Evolutionary conservation across 1,140 invertebrate genomes (phyloP), one percentile per base, ranked within the genome.

Genomic region (Drosophila funebris): DNA sequence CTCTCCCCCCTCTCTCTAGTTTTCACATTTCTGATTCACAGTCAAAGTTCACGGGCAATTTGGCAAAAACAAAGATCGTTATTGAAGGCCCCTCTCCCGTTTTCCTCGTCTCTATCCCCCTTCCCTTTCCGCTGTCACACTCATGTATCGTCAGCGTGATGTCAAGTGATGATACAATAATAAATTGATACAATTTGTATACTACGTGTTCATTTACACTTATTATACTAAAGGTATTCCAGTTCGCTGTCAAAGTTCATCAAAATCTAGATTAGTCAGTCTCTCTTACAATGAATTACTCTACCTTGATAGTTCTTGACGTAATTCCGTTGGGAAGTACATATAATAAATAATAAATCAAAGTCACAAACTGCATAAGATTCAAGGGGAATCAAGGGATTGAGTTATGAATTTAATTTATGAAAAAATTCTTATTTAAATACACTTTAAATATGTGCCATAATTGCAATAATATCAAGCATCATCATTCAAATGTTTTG

Each of bases 31-130:
- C 27, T 33, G 29, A 66, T 67, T 67, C 43, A 22, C 22, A 41
- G 39, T 61, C 56, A 68, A 60, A 61, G 70, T 73, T 73, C 70
- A 68, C 46, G 70, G 70, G 46, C 70, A 73, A 73, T 73, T 73
- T 73, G 63, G 63, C 63, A 60, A 60, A 67, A 68, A 68, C 63
- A 60, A 68, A 53, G 53, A 52, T 56, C 50, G 60, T 44, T 3
- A 44, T 22, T 29, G 43, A 24, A 43, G 39, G 18, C 13, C 24
- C 13, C 7, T 3, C 7, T 22, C 1, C 5, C 48, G 4, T 9
- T 9, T 1, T 8, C n/a, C 8, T 24, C 8, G 13, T 3, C 24
- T 11, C 48, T 20, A n/a, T 11, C 8, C 14, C 2, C 8, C 27
- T 33, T 0, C 31, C 11, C 9, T 11, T 33, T 1, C 1, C 9